These are phyloP conservation scores for Drosophila multiciliata DNA, from an alignment of 2,888 invertebrate species.

Conservation along the genomic window DNA sequence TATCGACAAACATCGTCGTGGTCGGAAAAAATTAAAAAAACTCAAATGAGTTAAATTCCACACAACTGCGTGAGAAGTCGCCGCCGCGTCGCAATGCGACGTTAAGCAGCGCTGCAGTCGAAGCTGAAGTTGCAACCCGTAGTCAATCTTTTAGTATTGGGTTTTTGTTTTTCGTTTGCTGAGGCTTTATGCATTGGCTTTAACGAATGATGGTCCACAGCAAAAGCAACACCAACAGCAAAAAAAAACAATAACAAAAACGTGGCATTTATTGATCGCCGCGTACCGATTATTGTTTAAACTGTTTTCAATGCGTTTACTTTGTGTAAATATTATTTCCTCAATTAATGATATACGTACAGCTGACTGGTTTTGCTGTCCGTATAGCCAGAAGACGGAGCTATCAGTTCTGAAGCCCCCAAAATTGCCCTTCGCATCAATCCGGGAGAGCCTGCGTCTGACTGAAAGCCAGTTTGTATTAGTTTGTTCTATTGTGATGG, in stretches of 20 bases:
- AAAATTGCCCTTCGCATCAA: neutral
- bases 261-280: constrained; percentile 76
- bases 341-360: constrained; percentile 73
- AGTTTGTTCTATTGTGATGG: constrained; percentile 58
- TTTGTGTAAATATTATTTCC: constrained; percentile 80
- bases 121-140: constrained; percentile 19
- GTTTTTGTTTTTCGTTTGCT: constrained; percentile 34
- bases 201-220: constrained; percentile 18
- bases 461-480: constrained; percentile 37
- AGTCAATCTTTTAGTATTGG: constrained; percentile 35
- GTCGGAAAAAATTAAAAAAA: constrained; percentile 75
- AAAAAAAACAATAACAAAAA: constrained; percentile 19
- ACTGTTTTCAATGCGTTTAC: constrained; percentile 82
- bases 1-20: constrained; percentile 71
- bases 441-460: constrained; percentile 8
- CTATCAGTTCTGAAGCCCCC: constrained; percentile 5
- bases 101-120: constrained; percentile 23
- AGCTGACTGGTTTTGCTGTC: constrained; percentile 19
- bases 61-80: constrained; percentile 79
- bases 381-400: neutral
- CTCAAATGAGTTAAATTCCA: constrained; percentile 79
- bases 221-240: constrained; percentile 22
- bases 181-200: constrained; percentile 52
- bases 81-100: constrained; percentile 39
- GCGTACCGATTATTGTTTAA: constrained; percentile 81